Evolutionary conservation across 2,113 vertebrate species (phyloP).

Genomic region (Xenus cinereus): DNA sequence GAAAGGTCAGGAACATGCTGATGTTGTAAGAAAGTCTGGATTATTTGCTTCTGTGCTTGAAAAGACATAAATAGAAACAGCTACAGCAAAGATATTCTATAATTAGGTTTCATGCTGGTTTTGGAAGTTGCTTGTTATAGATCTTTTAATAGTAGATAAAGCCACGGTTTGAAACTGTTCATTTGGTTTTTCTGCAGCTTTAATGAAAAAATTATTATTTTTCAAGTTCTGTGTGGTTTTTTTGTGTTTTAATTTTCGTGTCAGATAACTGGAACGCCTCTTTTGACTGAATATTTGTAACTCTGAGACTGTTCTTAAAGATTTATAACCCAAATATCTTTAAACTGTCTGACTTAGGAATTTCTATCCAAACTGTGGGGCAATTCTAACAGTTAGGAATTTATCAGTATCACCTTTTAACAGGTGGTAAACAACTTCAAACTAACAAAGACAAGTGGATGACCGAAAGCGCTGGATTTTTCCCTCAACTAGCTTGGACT

Average conservation of each 20-base stretch:
- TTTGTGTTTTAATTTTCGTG: slow-evolving; percentile 11
- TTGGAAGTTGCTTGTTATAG: slow-evolving; percentile 63
- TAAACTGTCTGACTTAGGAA: neutral
- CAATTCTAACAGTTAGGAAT: neutral
- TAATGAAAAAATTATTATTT: slow-evolving; percentile 66
- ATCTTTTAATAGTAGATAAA: slow-evolving; percentile 66
- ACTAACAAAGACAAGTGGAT: neutral
- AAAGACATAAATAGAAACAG: slow-evolving; percentile 71
- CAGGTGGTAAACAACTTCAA: neutral
- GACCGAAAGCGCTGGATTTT: neutral
- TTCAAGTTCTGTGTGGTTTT: neutral
- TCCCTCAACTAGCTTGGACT: neutral
- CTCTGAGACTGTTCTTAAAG: neutral
- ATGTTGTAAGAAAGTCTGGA: slow-evolving; percentile 48
- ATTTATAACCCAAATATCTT: neutral
- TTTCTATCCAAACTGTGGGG: neutral
- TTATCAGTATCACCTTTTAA: neutral
- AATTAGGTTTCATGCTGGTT: slow-evolving; percentile 68
- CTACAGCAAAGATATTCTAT: slow-evolving; percentile 52
- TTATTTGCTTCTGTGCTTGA: slow-evolving; percentile 51
- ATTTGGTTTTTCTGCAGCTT: slow-evolving; percentile 49
- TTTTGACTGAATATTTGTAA: neutral
- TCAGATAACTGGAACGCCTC: neutral
- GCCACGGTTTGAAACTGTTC: slow-evolving; percentile 49
- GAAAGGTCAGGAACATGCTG: slow-evolving; percentile 61